phyloP scores from a whole-genome alignment of 2,888 invertebrate species.

The Selenia dentaria region DNA sequence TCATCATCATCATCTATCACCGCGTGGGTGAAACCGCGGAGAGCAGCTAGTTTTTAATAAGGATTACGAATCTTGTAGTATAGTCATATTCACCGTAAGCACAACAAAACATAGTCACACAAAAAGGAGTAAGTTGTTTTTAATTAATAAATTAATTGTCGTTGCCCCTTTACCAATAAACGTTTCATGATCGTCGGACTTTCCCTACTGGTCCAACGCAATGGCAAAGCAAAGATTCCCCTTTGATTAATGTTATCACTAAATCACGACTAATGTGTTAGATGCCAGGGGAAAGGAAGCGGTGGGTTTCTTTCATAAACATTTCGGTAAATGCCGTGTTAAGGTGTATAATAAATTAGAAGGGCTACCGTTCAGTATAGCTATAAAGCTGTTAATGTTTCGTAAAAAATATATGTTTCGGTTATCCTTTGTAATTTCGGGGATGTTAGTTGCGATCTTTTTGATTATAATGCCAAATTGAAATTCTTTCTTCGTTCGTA shows the following conservation, averaged over 20 bases:
- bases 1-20: too few species aligned
- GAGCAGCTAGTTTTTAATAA: too few species aligned
- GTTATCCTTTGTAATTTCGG: slow-evolving; percentile 24
- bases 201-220: slow-evolving; percentile 4
- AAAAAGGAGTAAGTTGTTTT: too few species aligned
- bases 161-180: too few species aligned
- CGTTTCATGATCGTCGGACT: background rate
- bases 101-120: too few species aligned
- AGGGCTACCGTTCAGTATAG: slow-evolving; percentile 20
- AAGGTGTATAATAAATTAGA: slow-evolving; percentile 36
- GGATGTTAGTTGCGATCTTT: slow-evolving; percentile 10
- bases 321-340: slow-evolving; percentile 41
- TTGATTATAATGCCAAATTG: background rate
- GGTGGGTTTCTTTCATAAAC: slow-evolving; percentile 41
- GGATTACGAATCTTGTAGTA: too few species aligned
- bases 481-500: too few species aligned
- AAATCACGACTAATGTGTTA: slow-evolving; percentile 61
- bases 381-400: slow-evolving; percentile 33
- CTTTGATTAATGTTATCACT: slow-evolving; percentile 64
- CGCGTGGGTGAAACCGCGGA: too few species aligned
- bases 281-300: slow-evolving; percentile 43
- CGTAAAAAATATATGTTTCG: slow-evolving; percentile 26
- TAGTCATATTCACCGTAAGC: too few species aligned
- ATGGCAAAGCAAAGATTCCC: slow-evolving; percentile 33
- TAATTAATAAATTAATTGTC: too few species aligned